A percentile compares a stretch with the other conserved stretches of the same genome.
These are phyloP conservation scores for Buphagus erythrorhynchus DNA, from an alignment of 2,797 vertebrate genomes.

Conservation along the genomic window DNA sequence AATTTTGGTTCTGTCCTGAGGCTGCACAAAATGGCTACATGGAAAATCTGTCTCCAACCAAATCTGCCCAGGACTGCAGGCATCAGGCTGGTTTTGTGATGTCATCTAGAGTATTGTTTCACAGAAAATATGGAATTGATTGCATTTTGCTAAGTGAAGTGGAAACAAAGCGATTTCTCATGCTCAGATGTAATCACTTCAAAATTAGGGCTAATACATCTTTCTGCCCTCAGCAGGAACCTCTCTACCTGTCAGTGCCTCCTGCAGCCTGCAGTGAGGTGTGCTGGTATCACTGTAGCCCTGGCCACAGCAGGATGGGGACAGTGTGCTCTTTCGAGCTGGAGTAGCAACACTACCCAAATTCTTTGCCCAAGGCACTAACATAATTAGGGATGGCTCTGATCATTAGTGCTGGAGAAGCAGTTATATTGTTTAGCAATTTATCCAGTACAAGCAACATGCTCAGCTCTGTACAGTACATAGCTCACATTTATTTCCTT, in stretches of 20 bases:
- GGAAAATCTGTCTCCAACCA: conserved; percentile 64
- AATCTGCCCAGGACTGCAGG: conserved; percentile 38
- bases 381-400: conserved; percentile 28
- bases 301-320: neutral
- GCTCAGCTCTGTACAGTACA: conserved; percentile 4
- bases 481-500: conserved; percentile 25
- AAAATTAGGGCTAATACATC: neutral
- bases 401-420: conserved; percentile 21
- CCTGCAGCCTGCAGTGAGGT: accelerated
- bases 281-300: neutral
- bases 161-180: conserved; percentile 49
- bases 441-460: conserved; percentile 34
- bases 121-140: conserved; percentile 65
- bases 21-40: conserved; percentile 49
- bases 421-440: conserved; percentile 60
- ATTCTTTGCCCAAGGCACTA: conserved; percentile 20
- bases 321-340: neutral
- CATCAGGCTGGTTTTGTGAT: conserved; percentile 56
- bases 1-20: conserved; percentile 50
- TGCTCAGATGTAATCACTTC: neutral
- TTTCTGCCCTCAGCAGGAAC: neutral
- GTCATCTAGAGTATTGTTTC: conserved; percentile 64
- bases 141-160: conserved; percentile 44
- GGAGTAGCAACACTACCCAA: neutral
- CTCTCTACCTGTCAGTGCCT: neutral